phyloP scores from a whole-genome alignment of 1,140 invertebrate genomes.

The Trachelipus rathkii region DNA sequence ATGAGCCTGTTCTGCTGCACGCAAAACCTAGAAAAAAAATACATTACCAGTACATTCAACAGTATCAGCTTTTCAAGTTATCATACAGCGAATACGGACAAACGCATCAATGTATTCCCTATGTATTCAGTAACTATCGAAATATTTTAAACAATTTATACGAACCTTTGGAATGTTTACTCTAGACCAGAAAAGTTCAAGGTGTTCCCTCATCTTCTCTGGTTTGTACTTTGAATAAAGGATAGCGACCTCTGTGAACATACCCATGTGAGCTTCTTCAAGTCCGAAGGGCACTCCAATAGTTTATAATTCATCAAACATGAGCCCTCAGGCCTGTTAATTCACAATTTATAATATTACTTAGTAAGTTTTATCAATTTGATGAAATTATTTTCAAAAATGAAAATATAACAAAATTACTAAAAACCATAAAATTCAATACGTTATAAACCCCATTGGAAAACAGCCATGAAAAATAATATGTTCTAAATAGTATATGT shows the following conservation, averaged over 20 bases:
- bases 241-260: slow-evolving; percentile 97
- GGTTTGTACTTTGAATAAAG: slow-evolving; percentile 99
- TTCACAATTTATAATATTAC: too few species aligned
- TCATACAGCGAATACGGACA: too few species aligned
- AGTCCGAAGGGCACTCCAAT: slow-evolving; percentile 89
- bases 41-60: slow-evolving; percentile 11
- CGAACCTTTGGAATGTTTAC: slow-evolving; percentile 98
- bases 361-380: too few species aligned
- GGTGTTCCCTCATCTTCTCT: slow-evolving; percentile 96
- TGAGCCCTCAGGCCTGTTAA: slow-evolving; percentile 66
- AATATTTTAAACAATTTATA: slow-evolving; percentile 4
- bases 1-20: slow-evolving; percentile 96
- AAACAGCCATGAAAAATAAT: too few species aligned
- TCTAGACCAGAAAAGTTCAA: slow-evolving; percentile 98
- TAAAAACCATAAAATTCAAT: too few species aligned
- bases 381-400: too few species aligned
- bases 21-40: slow-evolving; percentile 74
- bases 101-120: neutral
- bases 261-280: slow-evolving; percentile 99
- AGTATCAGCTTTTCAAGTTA: too few species aligned
- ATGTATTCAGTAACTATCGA: too few species aligned
- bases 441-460: too few species aligned
- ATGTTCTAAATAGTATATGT: too few species aligned
- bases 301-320: slow-evolving; percentile 92
- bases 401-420: too few species aligned